Base-by-base conservation (phyloP, 2,888 invertebrate genomes). In the Megaustenia siamemsis region DNA sequence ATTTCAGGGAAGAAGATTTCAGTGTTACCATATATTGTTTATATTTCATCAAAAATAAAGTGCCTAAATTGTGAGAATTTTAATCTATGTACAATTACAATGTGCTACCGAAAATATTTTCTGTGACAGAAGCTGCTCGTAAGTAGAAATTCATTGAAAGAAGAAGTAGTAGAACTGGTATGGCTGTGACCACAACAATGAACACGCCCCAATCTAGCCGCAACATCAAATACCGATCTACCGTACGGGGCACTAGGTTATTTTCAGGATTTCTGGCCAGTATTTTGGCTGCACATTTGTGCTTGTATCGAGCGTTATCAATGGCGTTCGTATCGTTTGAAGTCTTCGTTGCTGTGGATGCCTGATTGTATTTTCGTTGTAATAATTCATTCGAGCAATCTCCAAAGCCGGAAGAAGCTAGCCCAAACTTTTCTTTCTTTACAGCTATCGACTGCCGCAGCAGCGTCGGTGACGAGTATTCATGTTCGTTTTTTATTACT, bases 121-220 rank as follows among this genome's bases (percentile, higher is more conserved):
- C 24, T 38, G 40, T 69, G 68, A 24, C 5, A 18, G 15, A 24
- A 21, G 38, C 21, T 0, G 53, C 71, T 10, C 76, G 76, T 1
- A 60, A 2, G 8, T 40, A 77, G 76, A 77, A 77, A 21, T 77
- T 77, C 3, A 77, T 24, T 15, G 76, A 53, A 24, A 77, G 56
- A 5, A 77, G 76, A 3, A 77, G n/a, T 15, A 77, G n/a, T 1
- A 77, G 15, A 1, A 60, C 21, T 12, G 76, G 76, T 3, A 77
- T 28, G n/a, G 76, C n/a, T 21, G 60, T 77, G n/a, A 77, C 8
- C 0, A 60, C 10, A 40, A 60, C 24, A 15, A 77, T 77, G n/a
- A 60, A 77, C 18, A 77, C 60, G 21, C 76, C 60, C 76, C 76
- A 77, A 38, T 77, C 76, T 38, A 77, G 24, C 38, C 40, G 76